Evolutionary conservation across 2,888 invertebrate species (phyloP).

Genomic region (Idaea biselata): DNA sequence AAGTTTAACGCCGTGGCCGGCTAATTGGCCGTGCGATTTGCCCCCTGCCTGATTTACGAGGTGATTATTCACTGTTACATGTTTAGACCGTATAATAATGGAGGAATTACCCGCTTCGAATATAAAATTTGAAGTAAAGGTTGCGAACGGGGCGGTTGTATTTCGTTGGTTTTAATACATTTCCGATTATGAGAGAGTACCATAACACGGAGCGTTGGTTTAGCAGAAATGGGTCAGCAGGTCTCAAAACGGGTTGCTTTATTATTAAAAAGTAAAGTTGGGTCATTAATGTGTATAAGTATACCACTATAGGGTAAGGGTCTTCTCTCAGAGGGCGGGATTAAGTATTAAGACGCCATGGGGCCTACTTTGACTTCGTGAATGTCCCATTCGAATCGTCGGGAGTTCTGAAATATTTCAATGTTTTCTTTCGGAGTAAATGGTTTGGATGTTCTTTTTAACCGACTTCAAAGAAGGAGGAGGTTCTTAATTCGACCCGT

Average conservation of each 20-base stretch:
- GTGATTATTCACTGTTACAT: conserved; percentile 59
- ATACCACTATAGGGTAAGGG: background rate
- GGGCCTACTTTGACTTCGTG: background rate
- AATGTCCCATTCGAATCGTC: background rate
- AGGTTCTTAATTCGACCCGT: no score
- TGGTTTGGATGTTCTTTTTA: background rate
- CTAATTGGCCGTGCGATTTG: conserved; percentile 40
- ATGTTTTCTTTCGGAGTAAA: background rate
- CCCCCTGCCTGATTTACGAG: conserved; percentile 60
- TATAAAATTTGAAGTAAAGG: conserved; percentile 11
- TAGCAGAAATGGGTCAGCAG: background rate
- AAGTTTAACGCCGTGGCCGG: conserved; percentile 46
- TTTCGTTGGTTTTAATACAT: background rate
- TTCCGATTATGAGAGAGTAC: background rate
- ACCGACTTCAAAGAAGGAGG: no score
- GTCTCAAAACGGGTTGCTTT: background rate
- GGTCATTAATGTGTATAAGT: background rate
- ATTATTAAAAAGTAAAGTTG: background rate
- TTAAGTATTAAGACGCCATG: conserved; percentile 1
- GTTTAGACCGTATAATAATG: conserved; percentile 24
- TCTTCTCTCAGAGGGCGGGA: background rate
- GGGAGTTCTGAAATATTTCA: background rate
- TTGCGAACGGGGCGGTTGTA: background rate
- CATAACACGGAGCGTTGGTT: background rate
- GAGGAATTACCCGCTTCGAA: conserved; percentile 19